Base-by-base conservation (phyloP, 2,888 invertebrate species). In the Mystacides longicornis region DNA sequence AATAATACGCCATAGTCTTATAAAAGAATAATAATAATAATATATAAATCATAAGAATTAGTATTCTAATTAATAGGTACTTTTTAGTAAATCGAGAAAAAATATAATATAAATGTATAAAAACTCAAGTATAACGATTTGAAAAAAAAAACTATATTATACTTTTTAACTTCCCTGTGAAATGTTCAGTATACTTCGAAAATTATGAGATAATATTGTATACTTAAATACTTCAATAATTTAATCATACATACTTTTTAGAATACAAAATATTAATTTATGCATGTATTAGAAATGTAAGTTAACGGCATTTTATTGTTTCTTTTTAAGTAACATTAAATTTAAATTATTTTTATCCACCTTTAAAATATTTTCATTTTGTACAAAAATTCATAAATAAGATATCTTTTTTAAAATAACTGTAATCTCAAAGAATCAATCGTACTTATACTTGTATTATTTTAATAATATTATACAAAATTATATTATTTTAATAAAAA, bases 1-100 rank as follows among this genome's bases (percentile, higher is more conserved):
- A 60, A 55, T 56, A 56, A 57, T 60, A 55, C 56, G 59, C 61
- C 59, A 55, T 61, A 61, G 59, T 60, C 57, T 54, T 53, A 20
- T 60, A 60, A 60, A 58, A 55, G 53, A 20, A 27, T 7, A 27
- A 4, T 37, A 56, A 60, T 58, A 53, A 51, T 58, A 55, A 49
- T 57, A 52, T 54, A 48, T 54, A 55, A n/a, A n/a, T n/a, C n/a
- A n/a, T n/a, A n/a, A n/a, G n/a, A n/a, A n/a, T n/a, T n/a, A n/a
- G n/a, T n/a, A n/a, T n/a, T n/a, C n/a, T n/a, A n/a, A n/a, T n/a
- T n/a, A n/a, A n/a, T n/a, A n/a, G n/a, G n/a, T n/a, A n/a, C n/a
- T n/a, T n/a, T n/a, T n/a, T n/a, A n/a, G n/a, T n/a, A n/a, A n/a
- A n/a, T n/a, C n/a, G n/a, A n/a, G n/a, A n/a, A n/a, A n/a, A n/a